A percentile compares a stretch with the other conserved stretches of the same genome.
Conservation (phyloP, 2,113 vertebrate species). For the Zingel zingel region DNA sequence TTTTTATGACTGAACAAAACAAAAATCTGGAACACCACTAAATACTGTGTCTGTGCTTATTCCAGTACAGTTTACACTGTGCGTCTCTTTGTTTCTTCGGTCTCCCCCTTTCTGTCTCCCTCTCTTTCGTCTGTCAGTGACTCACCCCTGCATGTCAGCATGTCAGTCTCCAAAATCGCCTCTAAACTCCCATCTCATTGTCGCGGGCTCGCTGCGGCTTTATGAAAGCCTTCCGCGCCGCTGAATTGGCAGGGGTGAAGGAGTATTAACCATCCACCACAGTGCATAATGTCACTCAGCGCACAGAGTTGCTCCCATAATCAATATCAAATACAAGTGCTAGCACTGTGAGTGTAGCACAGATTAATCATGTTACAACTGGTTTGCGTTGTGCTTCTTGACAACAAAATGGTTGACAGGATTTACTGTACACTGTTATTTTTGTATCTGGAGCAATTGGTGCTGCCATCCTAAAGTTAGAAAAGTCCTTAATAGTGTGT, state of each 20-base stretch:
- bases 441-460: slow-evolving; percentile 1
- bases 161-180: slow-evolving; percentile 52
- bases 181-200: slow-evolving; percentile 56
- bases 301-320: slow-evolving; percentile 36
- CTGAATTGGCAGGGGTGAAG: slow-evolving; percentile 50
- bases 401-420: slow-evolving; percentile 17
- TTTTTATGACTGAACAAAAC: neutral
- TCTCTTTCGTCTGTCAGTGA: slow-evolving; percentile 29
- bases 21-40: neutral
- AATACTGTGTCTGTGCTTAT: slow-evolving; percentile 4
- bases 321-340: slow-evolving; percentile 52
- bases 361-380: slow-evolving; percentile 42
- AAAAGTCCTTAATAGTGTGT: neutral
- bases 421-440: slow-evolving; percentile 9
- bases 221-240: slow-evolving; percentile 48
- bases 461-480: neutral
- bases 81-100: neutral
- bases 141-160: slow-evolving; percentile 38
- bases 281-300: slow-evolving; percentile 46
- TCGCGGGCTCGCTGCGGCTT: slow-evolving; percentile 42
- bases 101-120: slow-evolving; percentile 4
- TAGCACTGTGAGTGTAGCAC: slow-evolving; percentile 28
- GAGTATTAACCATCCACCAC: slow-evolving; percentile 50
- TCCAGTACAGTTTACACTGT: neutral
- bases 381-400: slow-evolving; percentile 11